These are phyloP conservation scores for Trissonchulus sp. DNA, from an alignment of 2,888 invertebrate species.

Conservation along the genomic window DNA sequence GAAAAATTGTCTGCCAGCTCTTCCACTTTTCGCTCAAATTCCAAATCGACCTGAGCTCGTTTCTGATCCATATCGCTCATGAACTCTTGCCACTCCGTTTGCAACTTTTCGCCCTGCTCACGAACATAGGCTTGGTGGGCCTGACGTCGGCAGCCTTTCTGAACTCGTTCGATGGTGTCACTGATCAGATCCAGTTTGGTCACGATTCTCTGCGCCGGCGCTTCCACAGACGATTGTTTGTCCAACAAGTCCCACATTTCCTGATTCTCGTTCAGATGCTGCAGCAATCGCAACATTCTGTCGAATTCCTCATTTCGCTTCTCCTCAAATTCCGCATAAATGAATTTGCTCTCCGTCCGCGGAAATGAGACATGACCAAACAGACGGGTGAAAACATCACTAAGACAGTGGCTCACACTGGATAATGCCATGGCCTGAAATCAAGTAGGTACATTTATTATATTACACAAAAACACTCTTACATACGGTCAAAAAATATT, in stretches of 20 bases:
- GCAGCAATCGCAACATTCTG: conserved; percentile 6
- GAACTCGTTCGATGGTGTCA: conserved; percentile 12
- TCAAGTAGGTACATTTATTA: no score
- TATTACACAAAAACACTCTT: no score
- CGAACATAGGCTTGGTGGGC: conserved; percentile 4
- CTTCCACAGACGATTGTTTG: neutral
- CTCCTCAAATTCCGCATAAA: conserved; percentile 5
- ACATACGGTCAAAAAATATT: no score
- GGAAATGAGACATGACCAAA: conserved; percentile 20
- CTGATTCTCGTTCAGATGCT: conserved; percentile 18
- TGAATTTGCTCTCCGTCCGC: neutral
- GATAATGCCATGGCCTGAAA: neutral
- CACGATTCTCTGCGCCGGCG: conserved; percentile 15
- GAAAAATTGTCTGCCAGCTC: conserved; percentile 3
- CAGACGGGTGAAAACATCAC: neutral
- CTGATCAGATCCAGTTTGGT: conserved; percentile 19
- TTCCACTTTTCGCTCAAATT: conserved; percentile 15
- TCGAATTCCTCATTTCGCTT: conserved; percentile 5
- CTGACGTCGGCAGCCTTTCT: neutral
- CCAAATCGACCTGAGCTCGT: neutral
- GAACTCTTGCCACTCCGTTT: conserved; percentile 9
- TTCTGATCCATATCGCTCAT: neutral
- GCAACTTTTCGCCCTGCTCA: neutral
- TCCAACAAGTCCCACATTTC: conserved; percentile 8
- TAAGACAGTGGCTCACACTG: neutral